Evolutionary conservation across 1,140 invertebrate genomes (phyloP).

Genomic region (Ips typographus): DNA sequence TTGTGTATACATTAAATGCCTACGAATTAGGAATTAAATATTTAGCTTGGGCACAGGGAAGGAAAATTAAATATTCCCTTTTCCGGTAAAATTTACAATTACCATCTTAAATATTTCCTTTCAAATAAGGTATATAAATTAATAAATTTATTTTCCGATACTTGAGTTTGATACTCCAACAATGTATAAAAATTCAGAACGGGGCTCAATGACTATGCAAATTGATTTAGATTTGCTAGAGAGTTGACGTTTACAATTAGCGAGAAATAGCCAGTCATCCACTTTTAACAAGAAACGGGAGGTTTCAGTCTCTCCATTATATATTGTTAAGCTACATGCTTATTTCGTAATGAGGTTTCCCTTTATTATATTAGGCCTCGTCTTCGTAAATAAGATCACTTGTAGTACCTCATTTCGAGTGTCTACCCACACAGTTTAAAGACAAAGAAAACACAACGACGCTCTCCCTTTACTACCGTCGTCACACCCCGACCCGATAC

Average conservation of each 20-base stretch:
- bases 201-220: not conserved
- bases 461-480: no score
- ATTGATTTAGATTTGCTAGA: constrained; percentile 2
- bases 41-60: constrained; percentile 1
- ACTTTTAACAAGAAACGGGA: constrained; percentile 1
- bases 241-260: constrained; percentile 3
- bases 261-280: constrained; percentile 1
- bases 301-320: constrained; percentile 1
- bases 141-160: no score
- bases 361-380: not conserved
- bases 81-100: not conserved
- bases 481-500: no score
- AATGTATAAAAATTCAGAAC: no score
- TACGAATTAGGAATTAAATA: constrained; percentile 13
- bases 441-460: no score
- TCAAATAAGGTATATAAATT: no score
- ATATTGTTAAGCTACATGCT: constrained; percentile 1
- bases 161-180: no score
- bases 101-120: not conserved
- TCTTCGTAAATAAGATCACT: no score
- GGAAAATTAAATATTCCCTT: constrained; percentile 4
- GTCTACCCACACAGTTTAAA: no score
- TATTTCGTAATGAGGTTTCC: constrained; percentile 2
- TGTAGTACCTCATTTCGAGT: no score
- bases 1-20: constrained; percentile 10